Evolutionary conservation across 2,797 vertebrate genomes (phyloP), one percentile per base, ranked within the genome.

Genomic region (Crypturellus tataupa): DNA sequence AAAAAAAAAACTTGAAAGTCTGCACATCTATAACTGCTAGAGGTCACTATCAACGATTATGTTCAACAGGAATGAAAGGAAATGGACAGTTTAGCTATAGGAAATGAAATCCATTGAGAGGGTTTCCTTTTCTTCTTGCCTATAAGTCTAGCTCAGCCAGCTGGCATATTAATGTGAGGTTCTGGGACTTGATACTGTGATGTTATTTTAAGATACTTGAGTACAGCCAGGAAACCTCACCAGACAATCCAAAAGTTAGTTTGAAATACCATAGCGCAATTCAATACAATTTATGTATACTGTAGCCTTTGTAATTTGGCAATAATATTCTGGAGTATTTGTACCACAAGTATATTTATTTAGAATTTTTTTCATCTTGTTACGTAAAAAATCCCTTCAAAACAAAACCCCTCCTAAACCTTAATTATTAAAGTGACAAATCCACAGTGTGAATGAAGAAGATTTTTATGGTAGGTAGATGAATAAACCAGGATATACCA

Each of bases 181-280:
- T 97, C 97, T 96, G 97, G 96, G 96, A 93, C 96, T 95, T 96
- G 95, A 97, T 96, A 95, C 60, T 80, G 62, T 62, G 73, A 91
- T 97, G 96, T 97, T 98, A 97, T 98, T 98, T 98, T 97, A 97
- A 97, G 97, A 97, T 97, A 92, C 94, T 96, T 90, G 72, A 97
- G 93, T 80, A 76, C 76, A 97, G 97, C 97, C 97, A 98, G 97
- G 97, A 97, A 98, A 96, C 93, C 96, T 96, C 95, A 96, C 84
- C 76, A 95, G 95, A 96, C 94, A 93, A 94, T 96, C 97, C 97
- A 97, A 94, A 95, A 96, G 93, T 94, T 92, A 92, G 96, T 89
- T 90, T 96, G 96, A 97, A 97, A 96, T 59, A 95, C 59, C 80
- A 71, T 88, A 93, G 88, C 69, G 93, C 96, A 97, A 95, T 72